phyloP scores from a whole-genome alignment of 2,797 vertebrate species.

The Syngnathus acus region DNA sequence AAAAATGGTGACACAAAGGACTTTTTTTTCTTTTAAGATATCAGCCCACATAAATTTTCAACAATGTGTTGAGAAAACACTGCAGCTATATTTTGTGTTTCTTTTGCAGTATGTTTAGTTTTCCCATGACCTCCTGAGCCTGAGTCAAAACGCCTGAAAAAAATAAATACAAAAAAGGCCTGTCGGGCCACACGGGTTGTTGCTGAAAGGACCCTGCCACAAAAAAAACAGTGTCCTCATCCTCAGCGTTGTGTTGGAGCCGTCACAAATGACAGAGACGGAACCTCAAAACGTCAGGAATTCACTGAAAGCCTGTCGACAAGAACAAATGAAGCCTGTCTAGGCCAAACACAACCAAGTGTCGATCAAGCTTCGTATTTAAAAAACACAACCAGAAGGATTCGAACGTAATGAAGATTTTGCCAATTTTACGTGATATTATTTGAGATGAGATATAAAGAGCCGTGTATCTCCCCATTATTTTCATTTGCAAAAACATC shows the following conservation, averaged over 20 bases:
- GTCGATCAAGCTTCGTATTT: conserved; percentile 57
- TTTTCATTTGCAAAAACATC: conserved; percentile 24
- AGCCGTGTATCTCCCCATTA: conserved; percentile 13
- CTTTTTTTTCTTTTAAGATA: no score
- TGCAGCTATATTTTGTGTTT: not conserved
- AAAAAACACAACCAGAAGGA: conserved; percentile 27
- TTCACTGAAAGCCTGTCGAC: conserved; percentile 53
- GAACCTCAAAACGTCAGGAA: conserved; percentile 52
- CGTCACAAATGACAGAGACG: conserved; percentile 41
- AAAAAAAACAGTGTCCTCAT: conserved; percentile 23
- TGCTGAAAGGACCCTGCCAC: conserved; percentile 28
- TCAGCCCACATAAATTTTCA: not conserved
- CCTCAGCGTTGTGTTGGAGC: conserved; percentile 33
- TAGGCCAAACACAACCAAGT: conserved; percentile 50
- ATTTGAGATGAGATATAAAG: not conserved
- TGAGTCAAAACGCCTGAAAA: conserved; percentile 12
- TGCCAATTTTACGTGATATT: not conserved
- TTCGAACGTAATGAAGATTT: not conserved
- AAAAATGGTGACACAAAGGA: not conserved
- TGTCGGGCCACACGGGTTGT: conserved; percentile 12
- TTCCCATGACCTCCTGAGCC: conserved; percentile 55
- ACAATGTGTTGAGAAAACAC: not conserved
- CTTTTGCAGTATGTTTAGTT: conserved; percentile 41
- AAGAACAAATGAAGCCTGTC: conserved; percentile 61
- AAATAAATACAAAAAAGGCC: conserved; percentile 5